Conservation (phyloP, 2,888 invertebrate species). For the Malacosoma neustria region DNA sequence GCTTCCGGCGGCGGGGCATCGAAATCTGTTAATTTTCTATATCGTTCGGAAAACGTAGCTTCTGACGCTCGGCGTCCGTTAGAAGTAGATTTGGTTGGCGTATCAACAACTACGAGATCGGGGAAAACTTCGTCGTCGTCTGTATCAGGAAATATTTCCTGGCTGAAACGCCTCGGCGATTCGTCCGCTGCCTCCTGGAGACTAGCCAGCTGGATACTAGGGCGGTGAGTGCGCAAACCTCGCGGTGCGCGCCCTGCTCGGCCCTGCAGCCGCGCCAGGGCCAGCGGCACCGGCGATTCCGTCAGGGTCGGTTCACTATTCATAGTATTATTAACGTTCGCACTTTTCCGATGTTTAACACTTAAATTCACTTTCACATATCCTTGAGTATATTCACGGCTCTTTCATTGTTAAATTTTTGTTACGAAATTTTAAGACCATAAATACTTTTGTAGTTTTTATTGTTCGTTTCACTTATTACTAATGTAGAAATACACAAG, state of each 20-base stretch:
- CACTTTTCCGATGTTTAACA: conserved; percentile 32
- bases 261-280: conserved; percentile 54
- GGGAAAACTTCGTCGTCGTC: conserved; percentile 59
- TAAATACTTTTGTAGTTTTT: conserved; percentile 20
- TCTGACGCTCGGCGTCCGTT: conserved; percentile 65
- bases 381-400: conserved; percentile 31
- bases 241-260: conserved; percentile 41
- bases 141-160: conserved; percentile 47
- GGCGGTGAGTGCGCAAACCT: conserved; percentile 50
- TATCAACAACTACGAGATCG: conserved; percentile 34
- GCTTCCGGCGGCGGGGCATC: conserved; percentile 54
- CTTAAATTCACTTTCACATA: conserved; percentile 22
- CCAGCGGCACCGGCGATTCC: conserved; percentile 66
- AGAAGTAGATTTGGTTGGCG: conserved; percentile 35
- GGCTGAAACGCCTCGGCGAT: conserved; percentile 55
- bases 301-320: conserved; percentile 63
- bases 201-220: conserved; percentile 62
- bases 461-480: conserved; percentile 13
- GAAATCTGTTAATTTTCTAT: conserved; percentile 58
- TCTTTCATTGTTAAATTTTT: conserved; percentile 35
- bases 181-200: conserved; percentile 61
- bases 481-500: conserved; percentile 2
- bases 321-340: conserved; percentile 39
- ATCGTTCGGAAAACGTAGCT: conserved; percentile 59
- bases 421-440: conserved; percentile 24